phyloP scores from a whole-genome alignment of 2,113 vertebrate genomes.

The Nettapus auritus region DNA sequence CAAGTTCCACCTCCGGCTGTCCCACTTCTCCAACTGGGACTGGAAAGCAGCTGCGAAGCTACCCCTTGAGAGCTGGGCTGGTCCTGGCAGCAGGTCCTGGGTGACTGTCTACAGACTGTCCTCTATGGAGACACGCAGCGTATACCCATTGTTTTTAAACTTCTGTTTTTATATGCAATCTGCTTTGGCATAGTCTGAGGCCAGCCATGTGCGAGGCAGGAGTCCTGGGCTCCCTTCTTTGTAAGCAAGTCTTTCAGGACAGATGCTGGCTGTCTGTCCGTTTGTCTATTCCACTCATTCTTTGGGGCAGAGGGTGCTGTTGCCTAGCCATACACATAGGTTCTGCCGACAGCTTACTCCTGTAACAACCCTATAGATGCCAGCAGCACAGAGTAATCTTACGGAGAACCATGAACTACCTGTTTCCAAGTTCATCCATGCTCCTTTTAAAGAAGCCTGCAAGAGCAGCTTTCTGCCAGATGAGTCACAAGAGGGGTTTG shows the following conservation, averaged over 20 bases:
- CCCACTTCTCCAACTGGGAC: background rate
- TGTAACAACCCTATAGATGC: background rate
- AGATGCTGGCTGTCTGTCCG: slow-evolving; percentile 32
- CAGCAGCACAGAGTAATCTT: background rate
- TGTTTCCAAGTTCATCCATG: slow-evolving; percentile 2
- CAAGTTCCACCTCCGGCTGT: background rate
- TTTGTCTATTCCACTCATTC: background rate
- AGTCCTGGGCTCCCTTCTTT: background rate
- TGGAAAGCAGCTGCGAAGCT: background rate
- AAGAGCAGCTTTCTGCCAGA: background rate
- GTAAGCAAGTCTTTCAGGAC: background rate
- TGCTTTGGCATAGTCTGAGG: slow-evolving; percentile 17
- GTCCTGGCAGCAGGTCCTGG: background rate
- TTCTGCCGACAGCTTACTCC: background rate
- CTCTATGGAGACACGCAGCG: background rate
- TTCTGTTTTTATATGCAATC: slow-evolving; percentile 6
- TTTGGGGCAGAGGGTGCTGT: slow-evolving; percentile 47
- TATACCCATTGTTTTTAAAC: background rate
- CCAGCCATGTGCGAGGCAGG: background rate
- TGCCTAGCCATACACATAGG: background rate
- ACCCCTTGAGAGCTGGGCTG: background rate
- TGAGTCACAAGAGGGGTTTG: slow-evolving; percentile 32
- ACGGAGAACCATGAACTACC: background rate
- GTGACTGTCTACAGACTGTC: background rate
- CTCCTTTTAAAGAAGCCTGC: slow-evolving; percentile 7